Percentiles rank a stretch among this genome's conserved stretches.
phyloP scores from a whole-genome alignment of 2,113 vertebrate genomes.

The Strix aluco region DNA sequence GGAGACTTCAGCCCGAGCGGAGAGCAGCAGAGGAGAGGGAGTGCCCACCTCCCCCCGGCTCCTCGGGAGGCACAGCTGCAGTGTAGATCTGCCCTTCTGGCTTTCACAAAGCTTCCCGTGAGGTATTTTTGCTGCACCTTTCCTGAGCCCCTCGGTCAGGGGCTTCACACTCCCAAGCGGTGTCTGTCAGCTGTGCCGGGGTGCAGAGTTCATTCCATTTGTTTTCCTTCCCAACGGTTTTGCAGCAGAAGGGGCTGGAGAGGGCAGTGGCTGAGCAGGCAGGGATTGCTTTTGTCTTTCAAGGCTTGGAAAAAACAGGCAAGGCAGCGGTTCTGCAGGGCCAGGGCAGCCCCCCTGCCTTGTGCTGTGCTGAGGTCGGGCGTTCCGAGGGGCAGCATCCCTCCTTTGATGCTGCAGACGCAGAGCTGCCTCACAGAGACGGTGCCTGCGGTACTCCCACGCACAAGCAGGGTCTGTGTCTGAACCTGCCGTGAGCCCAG shows the following conservation, averaged over 20 bases:
- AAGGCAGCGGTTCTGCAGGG: too few relatives aligned
- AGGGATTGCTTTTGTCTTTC: neutral
- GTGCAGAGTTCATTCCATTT: neutral
- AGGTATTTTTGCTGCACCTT: neutral
- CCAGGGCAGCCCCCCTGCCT: too few relatives aligned
- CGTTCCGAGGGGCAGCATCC: too few relatives aligned
- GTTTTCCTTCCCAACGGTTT: neutral
- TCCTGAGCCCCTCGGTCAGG: neutral
- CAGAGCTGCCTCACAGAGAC: neutral
- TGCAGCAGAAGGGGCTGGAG: neutral
- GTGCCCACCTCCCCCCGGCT: neutral
- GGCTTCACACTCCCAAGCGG: fast-evolving
- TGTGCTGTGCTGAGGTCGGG: neutral
- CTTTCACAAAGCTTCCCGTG: neutral
- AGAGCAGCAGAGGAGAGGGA: neutral
- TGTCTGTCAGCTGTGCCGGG: fast-evolving
- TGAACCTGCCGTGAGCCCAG: neutral
- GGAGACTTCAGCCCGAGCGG: neutral
- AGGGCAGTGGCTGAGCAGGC: neutral
- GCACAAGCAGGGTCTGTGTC: neutral
- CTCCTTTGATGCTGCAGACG: fast-evolving
- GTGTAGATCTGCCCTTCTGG: neutral
- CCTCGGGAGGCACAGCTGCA: neutral
- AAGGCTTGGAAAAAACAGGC: neutral
- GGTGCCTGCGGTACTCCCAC: neutral